phyloP scores from a whole-genome alignment of 2,888 invertebrate genomes.

The Dolomedes plantarius region DNA sequence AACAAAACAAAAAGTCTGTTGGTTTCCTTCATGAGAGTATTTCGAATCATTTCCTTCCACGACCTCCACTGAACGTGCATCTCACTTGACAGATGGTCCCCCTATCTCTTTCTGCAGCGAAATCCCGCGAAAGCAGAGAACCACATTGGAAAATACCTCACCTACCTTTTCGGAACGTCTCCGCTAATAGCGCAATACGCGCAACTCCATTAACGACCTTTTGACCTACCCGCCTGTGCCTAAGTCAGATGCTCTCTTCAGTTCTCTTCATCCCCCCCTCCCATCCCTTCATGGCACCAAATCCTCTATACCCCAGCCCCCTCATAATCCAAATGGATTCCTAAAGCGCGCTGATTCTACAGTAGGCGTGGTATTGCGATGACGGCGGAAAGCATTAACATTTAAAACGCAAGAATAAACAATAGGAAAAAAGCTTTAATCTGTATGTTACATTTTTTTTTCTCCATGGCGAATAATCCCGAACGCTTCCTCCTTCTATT shows the following conservation, averaged over 20 bases:
- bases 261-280: conserved; percentile 28
- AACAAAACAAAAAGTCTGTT: too few species aligned
- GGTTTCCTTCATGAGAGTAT: too few species aligned
- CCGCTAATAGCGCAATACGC: conserved; percentile 63
- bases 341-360: conserved; percentile 32
- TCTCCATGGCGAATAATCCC: background rate
- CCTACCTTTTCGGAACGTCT: conserved; percentile 35
- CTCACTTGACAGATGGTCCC: too few species aligned
- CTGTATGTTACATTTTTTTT: background rate
- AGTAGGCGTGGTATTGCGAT: conserved; percentile 40
- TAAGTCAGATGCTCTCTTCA: conserved; percentile 42
- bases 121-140: conserved; percentile 29
- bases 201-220: conserved; percentile 70
- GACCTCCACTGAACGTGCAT: too few species aligned
- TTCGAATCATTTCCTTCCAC: too few species aligned
- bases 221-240: conserved; percentile 51
- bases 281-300: conserved; percentile 5
- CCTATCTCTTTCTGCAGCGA: conserved; percentile 34
- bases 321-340: conserved; percentile 65
- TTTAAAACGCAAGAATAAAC: conserved; percentile 51
- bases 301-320: conserved; percentile 41
- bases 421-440: conserved; percentile 37
- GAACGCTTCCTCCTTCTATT: background rate
- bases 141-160: conserved; percentile 37
- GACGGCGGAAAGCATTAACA: conserved; percentile 46